Percentiles rank a stretch among this genome's conserved stretches.
Conservation (phyloP, 2,888 invertebrate species). For the Drosophila nr. perissopoda region DNA sequence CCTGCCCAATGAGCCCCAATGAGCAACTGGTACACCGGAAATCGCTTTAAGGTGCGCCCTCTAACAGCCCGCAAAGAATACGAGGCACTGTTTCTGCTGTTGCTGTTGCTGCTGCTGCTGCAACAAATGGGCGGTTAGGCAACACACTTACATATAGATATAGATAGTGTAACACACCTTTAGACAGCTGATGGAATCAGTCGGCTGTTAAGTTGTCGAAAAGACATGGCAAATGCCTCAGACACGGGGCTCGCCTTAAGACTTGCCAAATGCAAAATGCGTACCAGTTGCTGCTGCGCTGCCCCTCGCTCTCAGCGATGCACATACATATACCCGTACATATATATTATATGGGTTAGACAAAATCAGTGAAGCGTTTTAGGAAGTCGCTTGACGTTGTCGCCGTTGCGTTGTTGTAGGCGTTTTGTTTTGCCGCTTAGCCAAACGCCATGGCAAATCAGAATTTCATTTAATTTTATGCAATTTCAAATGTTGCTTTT, state of each 20-base stretch:
- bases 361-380: slow-evolving; percentile 76
- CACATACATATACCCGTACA: slow-evolving; percentile 8
- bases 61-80: slow-evolving; percentile 46
- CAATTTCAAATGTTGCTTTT: slow-evolving; percentile 64
- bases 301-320: slow-evolving; percentile 5
- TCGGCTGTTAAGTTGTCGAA: slow-evolving; percentile 71
- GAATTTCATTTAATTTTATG: slow-evolving; percentile 78
- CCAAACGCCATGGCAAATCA: slow-evolving; percentile 63
- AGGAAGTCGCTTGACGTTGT: slow-evolving; percentile 68
- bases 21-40: slow-evolving; percentile 84
- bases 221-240: slow-evolving; percentile 43
- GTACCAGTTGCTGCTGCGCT: slow-evolving; percentile 41
- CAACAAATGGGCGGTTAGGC: slow-evolving; percentile 62
- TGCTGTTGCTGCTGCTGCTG: slow-evolving; percentile 29
- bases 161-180: slow-evolving; percentile 43
- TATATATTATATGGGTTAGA: slow-evolving; percentile 64
- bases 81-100: slow-evolving; percentile 37
- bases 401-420: slow-evolving; percentile 54
- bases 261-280: slow-evolving; percentile 62
- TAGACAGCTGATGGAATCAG: slow-evolving; percentile 59
- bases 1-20: slow-evolving; percentile 74
- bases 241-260: slow-evolving; percentile 53
- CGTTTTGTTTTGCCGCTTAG: slow-evolving; percentile 59
- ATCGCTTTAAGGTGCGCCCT: slow-evolving; percentile 82
- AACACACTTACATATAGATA: slow-evolving; percentile 22